Evolutionary conservation across 2,797 vertebrate species (phyloP).

Genomic region (Adelosebastes latens): DNA sequence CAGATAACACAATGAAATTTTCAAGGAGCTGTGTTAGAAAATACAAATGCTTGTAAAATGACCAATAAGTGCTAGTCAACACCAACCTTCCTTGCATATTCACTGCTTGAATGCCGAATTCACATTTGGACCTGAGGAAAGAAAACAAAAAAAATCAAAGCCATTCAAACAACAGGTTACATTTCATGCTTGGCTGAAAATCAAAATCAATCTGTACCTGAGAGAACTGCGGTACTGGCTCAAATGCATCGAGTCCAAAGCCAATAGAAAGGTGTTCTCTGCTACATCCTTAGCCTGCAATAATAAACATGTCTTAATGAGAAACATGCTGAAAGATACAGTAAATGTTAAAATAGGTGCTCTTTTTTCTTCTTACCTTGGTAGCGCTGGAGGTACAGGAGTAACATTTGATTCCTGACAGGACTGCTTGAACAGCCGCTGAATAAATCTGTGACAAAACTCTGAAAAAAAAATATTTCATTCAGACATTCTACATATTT

Average conservation of each 20-base stretch:
- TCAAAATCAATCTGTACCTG: slow-evolving; percentile 75
- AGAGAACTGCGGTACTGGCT: slow-evolving; percentile 85
- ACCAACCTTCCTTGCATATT: slow-evolving; percentile 92
- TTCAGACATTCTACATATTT: background rate
- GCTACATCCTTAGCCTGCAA: slow-evolving; percentile 91
- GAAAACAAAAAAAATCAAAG: background rate
- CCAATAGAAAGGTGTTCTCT: slow-evolving; percentile 85
- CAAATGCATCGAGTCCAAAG: slow-evolving; percentile 84
- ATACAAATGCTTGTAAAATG: background rate
- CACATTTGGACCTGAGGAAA: slow-evolving; percentile 85
- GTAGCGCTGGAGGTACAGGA: slow-evolving; percentile 86
- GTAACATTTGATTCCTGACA: slow-evolving; percentile 93
- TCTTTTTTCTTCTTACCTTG: slow-evolving; percentile 82
- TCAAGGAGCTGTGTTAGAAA: background rate
- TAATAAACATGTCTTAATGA: slow-evolving; percentile 2
- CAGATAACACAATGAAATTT: background rate
- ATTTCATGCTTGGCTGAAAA: background rate
- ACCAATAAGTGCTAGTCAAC: background rate
- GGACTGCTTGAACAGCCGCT: slow-evolving; percentile 90
- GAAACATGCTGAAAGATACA: background rate
- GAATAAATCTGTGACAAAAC: slow-evolving; percentile 94
- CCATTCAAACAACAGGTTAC: background rate
- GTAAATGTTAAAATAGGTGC: background rate
- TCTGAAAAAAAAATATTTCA: slow-evolving; percentile 57
- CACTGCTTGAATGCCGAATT: slow-evolving; percentile 93